Evolutionary conservation across 1,140 invertebrate genomes (phyloP).

Genomic region (Nasonia vitripennis): DNA sequence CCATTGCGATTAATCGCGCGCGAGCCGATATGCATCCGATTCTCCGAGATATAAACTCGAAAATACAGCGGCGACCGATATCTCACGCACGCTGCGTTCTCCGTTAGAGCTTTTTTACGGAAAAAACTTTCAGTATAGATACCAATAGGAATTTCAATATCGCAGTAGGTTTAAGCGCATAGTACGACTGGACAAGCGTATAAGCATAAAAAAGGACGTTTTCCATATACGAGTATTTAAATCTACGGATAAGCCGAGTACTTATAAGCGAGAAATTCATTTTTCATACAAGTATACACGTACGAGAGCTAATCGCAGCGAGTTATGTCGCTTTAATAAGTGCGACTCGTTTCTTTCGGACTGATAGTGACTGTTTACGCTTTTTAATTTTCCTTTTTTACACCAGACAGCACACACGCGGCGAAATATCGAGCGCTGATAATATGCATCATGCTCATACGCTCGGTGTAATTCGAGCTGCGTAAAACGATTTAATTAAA

Average conservation of each 20-base stretch:
- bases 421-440: neutral
- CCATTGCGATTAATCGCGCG: neutral
- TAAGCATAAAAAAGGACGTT: too few relatives aligned
- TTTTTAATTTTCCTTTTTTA: neutral
- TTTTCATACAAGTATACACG: neutral
- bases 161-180: too few relatives aligned
- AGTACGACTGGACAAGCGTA: too few relatives aligned
- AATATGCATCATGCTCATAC: too few relatives aligned
- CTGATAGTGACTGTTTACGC: neutral
- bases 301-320: neutral
- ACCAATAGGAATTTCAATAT: too few relatives aligned
- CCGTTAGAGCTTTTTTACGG: neutral
- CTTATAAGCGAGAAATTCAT: neutral
- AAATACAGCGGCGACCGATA: neutral
- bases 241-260: neutral
- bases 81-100: conserved; percentile 6
- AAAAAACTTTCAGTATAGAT: neutral
- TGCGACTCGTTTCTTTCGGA: neutral
- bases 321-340: neutral
- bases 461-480: too few relatives aligned
- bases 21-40: neutral
- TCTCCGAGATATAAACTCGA: neutral
- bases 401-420: neutral
- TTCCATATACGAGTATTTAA: too few relatives aligned
- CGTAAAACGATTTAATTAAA: too few relatives aligned